Percentiles rank a stretch among this genome's conserved stretches.
Evolutionary conservation across 1,140 invertebrate genomes (phyloP).

Genomic region (Drosophila lacertosa): DNA sequence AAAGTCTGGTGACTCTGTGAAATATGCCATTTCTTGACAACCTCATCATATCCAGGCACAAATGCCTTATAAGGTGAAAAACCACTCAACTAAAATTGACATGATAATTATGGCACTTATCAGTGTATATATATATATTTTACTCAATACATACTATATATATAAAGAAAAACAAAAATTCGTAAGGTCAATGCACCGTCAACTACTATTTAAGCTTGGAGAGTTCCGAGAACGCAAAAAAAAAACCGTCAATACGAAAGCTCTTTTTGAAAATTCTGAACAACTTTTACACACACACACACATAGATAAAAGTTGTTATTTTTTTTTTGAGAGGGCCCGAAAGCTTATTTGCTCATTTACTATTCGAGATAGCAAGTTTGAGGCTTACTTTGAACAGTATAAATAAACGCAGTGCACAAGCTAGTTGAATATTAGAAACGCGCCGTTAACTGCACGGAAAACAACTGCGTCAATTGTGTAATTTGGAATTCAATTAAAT

Average conservation of each 20-base stretch:
- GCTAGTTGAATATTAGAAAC: constrained; percentile 8
- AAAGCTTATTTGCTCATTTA: constrained; percentile 13
- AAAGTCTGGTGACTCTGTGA: too few species aligned
- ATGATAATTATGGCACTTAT: background rate
- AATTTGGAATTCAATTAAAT: background rate
- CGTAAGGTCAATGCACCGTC: background rate
- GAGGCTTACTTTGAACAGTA: background rate
- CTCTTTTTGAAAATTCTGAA: constrained; percentile 1
- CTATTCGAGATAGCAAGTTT: constrained; percentile 1
- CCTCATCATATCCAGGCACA: too few species aligned
- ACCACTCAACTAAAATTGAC: background rate
- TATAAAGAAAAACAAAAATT: background rate
- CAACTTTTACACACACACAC: background rate
- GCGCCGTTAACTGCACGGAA: background rate
- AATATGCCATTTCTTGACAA: too few species aligned
- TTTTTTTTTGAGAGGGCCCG: background rate
- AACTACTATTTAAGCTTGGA: background rate
- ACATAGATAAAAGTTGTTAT: background rate
- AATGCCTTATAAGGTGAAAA: too few species aligned
- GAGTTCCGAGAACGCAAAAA: background rate
- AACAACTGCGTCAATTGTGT: background rate
- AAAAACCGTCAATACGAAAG: background rate
- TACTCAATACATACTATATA: too few species aligned
- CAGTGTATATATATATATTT: background rate
- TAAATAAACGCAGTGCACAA: constrained; percentile 6